Evolutionary conservation across 2,797 vertebrate genomes (phyloP).

Genomic region (Parauchenoglanis punctatus): DNA sequence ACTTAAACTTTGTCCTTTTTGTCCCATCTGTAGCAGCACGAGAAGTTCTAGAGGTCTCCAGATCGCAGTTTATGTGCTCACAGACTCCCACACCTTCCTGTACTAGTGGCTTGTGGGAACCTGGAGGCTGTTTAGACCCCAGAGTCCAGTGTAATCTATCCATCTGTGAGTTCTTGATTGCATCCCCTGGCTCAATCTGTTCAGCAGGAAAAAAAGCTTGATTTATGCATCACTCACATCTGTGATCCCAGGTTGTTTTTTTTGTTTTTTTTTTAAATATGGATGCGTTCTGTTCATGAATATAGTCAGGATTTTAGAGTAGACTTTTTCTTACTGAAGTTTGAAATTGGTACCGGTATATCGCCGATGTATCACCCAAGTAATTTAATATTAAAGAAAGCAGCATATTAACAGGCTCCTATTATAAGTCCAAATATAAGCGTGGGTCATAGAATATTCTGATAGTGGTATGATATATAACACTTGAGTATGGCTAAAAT

Average conservation of each 20-base stretch:
- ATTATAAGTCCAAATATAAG: not conserved
- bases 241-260: not conserved
- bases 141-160: constrained; percentile 18
- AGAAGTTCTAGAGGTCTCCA: constrained; percentile 15
- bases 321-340: not conserved
- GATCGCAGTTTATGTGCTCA: not conserved
- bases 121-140: constrained; percentile 28
- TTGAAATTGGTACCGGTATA: not conserved
- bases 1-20: not conserved
- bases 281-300: not conserved
- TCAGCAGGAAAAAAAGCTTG: not conserved
- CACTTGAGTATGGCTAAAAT: not conserved
- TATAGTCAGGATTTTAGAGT: not conserved
- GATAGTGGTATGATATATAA: not conserved
- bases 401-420: not conserved
- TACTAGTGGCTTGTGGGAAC: constrained; percentile 18
- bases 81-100: constrained; percentile 22
- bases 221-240: constrained; percentile 6
- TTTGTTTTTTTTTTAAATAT: not conserved
- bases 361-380: too few relatives aligned
- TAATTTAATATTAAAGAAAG: not conserved
- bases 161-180: constrained; percentile 30
- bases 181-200: constrained; percentile 16
- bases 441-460: not conserved
- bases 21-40: not conserved